Evolutionary conservation across 1,140 invertebrate genomes (phyloP).

Genomic region (Bemisia tabaci): DNA sequence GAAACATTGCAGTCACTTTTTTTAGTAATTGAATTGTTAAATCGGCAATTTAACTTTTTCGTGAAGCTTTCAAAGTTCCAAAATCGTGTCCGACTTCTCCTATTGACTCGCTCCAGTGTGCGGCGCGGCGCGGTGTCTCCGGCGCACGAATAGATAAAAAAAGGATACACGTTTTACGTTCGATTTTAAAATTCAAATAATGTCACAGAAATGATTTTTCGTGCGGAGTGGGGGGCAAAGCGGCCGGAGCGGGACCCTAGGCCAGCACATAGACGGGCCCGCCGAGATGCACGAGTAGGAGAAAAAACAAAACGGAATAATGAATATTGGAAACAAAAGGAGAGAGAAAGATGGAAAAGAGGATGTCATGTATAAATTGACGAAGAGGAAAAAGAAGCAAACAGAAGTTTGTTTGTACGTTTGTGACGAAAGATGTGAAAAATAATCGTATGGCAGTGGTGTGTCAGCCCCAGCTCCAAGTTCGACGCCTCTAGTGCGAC

Average conservation of each 20-base stretch:
- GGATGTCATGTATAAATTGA: slow-evolving; percentile 2
- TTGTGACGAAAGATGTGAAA: not conserved
- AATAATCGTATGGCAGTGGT: not conserved
- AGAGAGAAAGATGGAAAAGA: slow-evolving; percentile 2
- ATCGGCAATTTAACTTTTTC: too few species aligned
- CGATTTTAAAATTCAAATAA: not conserved
- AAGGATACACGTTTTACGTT: not conserved
- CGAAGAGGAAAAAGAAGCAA: slow-evolving; percentile 1
- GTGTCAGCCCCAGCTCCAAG: not conserved
- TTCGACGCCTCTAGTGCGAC: not conserved
- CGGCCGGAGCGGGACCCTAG: not conserved
- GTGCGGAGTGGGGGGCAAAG: not conserved
- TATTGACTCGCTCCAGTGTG: too few species aligned
- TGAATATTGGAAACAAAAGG: slow-evolving; percentile 2
- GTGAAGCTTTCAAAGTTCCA: too few species aligned
- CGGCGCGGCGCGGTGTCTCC: not conserved
- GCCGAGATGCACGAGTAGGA: slow-evolving; percentile 5
- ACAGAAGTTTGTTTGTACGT: not conserved
- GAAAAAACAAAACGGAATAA: not conserved
- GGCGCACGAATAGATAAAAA: not conserved
- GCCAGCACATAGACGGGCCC: not conserved
- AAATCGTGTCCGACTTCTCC: too few species aligned
- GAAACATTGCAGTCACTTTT: too few species aligned
- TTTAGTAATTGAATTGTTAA: too few species aligned
- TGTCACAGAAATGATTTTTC: not conserved